These are phyloP conservation scores for Rhombomys opimus DNA, from an alignment of 2,113 vertebrate species.

Conservation along the genomic window DNA sequence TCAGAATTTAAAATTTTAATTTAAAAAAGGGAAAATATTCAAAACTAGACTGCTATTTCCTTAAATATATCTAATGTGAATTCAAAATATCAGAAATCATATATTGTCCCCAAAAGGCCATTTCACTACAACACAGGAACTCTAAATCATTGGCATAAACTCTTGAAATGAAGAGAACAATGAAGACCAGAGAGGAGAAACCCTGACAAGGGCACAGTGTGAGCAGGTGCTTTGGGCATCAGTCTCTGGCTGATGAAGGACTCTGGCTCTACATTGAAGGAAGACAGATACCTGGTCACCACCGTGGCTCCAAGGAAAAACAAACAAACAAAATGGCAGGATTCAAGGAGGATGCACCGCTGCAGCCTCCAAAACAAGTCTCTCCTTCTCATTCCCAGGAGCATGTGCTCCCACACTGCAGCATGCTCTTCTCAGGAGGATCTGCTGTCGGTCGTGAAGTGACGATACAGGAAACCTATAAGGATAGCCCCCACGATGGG, in stretches of 20 bases:
- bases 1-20: conserved; percentile 73
- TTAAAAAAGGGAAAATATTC: conserved; percentile 80
- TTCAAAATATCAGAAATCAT: conserved; percentile 17
- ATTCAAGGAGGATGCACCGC: conserved; percentile 34
- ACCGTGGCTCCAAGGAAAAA: conserved; percentile 69
- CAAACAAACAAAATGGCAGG: conserved; percentile 68
- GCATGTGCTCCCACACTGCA: conserved; percentile 53
- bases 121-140: neutral
- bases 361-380: conserved; percentile 54
- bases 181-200: conserved; percentile 18
- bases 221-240: conserved; percentile 6
- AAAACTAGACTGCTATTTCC: conserved; percentile 38
- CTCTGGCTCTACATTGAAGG: conserved; percentile 44
- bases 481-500: conserved; percentile 89
- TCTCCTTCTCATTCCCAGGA: conserved; percentile 44
- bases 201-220: accelerated
- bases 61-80: conserved; percentile 45
- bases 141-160: conserved; percentile 59
- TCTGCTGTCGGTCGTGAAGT: conserved; percentile 90
- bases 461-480: conserved; percentile 94
- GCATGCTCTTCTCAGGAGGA: conserved; percentile 85
- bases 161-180: conserved; percentile 62
- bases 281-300: neutral
- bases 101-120: conserved; percentile 36
- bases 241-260: conserved; percentile 55